Evolutionary conservation across 2,797 vertebrate species (phyloP), one percentile per base, ranked within the genome.

Genomic region (Onychomys arenicola): DNA sequence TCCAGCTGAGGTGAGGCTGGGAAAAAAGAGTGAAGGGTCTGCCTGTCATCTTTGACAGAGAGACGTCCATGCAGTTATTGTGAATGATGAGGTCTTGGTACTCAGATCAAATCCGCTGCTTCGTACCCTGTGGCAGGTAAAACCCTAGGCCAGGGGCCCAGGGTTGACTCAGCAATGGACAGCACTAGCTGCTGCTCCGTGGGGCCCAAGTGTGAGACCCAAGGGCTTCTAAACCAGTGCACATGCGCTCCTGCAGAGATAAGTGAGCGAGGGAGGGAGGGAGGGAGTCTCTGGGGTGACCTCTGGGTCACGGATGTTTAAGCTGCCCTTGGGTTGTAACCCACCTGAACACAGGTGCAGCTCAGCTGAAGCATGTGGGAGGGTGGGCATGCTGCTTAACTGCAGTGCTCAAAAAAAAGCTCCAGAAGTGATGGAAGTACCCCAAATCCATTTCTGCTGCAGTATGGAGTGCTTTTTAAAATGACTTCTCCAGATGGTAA

Each of bases 1-100:
- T 27, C 0, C 21, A 0, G 65, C n/a, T 4, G 46, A 34, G 9
- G 57, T 21, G 67, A 49, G 52, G 6, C 1, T 61, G n/a, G 63
- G 19, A 6, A 57, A 61, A 57, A 34, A 37, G 69, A 57, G 9
- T 0, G 0, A 40, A 5, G 23, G 71, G 8, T 73, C 57, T 89
- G 29, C 89, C 69, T 69, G 55, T 12, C 29, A 4, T 40, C 17
- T 14, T n/a, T 76, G 32, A 92, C 67, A 43, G 49, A 3, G 25
- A 21, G 11, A 34, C 43, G 14, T 61, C 40, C 32, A 34, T 75
- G 32, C 19, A 86, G 2, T 69, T 37, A 76, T 5, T 10, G 0
- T 40, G 16, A 82, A n/a, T 10, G 23, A 61, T 34, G 14, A 17
- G 37, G 19, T 46, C 80, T 80, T 23, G 29, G 71, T 92, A 43